Evolutionary conservation across 64 coral and sea anemone species (phyloP).

Genomic region (Stylophora pistillata): DNA sequence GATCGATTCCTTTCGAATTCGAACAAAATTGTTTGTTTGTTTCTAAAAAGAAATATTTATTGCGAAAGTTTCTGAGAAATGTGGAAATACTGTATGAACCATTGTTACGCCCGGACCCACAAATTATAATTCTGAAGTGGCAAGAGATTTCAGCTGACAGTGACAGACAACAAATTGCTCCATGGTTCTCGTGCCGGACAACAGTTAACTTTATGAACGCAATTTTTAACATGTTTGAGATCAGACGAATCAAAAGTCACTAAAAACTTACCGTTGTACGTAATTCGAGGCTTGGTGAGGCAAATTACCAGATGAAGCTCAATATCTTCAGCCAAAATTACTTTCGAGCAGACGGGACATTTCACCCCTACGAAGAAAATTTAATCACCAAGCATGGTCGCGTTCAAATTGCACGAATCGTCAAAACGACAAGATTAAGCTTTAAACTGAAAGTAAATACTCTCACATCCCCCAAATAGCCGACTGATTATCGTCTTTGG

Average conservation of each 20-base stretch:
- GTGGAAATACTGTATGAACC: neutral
- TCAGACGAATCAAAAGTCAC: neutral
- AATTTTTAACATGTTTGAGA: neutral
- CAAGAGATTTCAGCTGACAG: neutral
- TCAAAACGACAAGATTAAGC: neutral
- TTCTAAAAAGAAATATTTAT: neutral
- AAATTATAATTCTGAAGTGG: neutral
- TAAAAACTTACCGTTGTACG: constrained; percentile 91
- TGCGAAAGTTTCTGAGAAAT: neutral
- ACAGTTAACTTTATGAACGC: constrained; percentile 2
- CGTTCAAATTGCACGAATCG: neutral
- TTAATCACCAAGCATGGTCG: constrained; percentile 29
- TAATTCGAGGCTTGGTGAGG: constrained; percentile 93
- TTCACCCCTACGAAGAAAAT: constrained; percentile 77
- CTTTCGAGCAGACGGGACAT: constrained; percentile 97
- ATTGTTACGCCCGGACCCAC: neutral
- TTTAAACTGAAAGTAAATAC: neutral
- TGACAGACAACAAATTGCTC: neutral
- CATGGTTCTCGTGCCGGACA: neutral
- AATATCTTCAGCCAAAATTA: constrained; percentile 86
- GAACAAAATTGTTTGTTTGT: neutral
- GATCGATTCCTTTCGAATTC: too few relatives aligned
- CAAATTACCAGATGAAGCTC: constrained; percentile 98
- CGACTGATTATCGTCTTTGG: neutral
- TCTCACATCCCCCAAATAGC: neutral